Percentiles rank a stretch among this genome's conserved stretches.
Conservation (phyloP, 2,888 invertebrate genomes). For the Minunthozetes semirufus region DNA sequence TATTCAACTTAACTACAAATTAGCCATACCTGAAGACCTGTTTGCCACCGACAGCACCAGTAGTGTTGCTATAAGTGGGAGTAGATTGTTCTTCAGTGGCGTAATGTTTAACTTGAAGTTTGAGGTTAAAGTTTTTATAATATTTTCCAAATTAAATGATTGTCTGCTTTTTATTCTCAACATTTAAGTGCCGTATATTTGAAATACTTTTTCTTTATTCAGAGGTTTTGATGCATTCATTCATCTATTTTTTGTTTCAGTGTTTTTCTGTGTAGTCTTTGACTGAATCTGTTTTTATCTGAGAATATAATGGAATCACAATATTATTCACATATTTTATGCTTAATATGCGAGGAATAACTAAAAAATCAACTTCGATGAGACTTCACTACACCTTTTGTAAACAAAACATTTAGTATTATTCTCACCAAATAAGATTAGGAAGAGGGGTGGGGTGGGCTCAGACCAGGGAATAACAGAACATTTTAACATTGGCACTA, state of each 20-base stretch:
- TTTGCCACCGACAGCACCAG: background rate
- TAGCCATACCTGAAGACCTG: slow-evolving; percentile 8
- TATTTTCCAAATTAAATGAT: background rate
- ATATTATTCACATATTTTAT: slow-evolving; percentile 13
- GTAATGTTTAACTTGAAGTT: background rate
- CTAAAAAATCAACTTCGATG: background rate
- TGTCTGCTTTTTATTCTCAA: background rate
- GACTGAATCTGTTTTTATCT: background rate
- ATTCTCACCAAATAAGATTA: slow-evolving; percentile 26
- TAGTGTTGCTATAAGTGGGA: background rate
- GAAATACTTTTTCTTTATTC: background rate
- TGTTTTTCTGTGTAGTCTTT: background rate
- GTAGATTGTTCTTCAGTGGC: background rate
- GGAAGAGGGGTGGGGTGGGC: slow-evolving; percentile 17
- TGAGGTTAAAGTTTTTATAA: slow-evolving; percentile 17
- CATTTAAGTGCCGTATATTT: background rate
- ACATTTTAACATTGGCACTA: background rate
- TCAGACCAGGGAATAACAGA: background rate
- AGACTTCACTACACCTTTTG: slow-evolving; percentile 10
- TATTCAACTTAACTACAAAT: background rate
- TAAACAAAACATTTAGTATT: background rate
- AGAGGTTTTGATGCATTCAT: background rate
- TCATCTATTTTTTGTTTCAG: background rate
- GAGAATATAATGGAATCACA: slow-evolving; percentile 14
- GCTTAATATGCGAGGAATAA: background rate